Evolutionary conservation across 1,140 invertebrate genomes (phyloP).

Genomic region (Drosophila sulfurigaster): DNA sequence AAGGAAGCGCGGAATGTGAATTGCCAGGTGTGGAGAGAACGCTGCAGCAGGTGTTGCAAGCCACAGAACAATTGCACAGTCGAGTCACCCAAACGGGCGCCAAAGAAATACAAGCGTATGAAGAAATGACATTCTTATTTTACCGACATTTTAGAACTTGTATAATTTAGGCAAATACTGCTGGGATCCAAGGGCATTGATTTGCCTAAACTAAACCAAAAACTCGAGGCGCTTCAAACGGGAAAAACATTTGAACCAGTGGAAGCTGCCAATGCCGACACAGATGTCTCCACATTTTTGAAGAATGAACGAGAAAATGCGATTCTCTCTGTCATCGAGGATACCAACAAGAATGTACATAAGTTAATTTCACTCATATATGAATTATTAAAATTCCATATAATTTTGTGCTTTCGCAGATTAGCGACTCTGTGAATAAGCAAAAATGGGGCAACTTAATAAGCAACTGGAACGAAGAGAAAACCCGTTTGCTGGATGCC

Average conservation of each 20-base stretch:
- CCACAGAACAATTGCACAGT: conserved; percentile 94
- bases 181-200: conserved; percentile 97
- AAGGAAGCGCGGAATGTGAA: conserved; percentile 93
- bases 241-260: conserved; percentile 94
- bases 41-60: conserved; percentile 95
- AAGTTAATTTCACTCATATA: conserved; percentile 74
- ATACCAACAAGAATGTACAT: conserved; percentile 92
- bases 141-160: background rate
- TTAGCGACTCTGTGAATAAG: conserved; percentile 88
- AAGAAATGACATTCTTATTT: conserved; percentile 74
- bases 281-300: conserved; percentile 91
- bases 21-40: conserved; percentile 96
- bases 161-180: conserved; percentile 91
- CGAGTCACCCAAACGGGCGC: conserved; percentile 93
- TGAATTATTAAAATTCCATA: background rate
- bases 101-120: conserved; percentile 97
- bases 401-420: conserved; percentile 85
- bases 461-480: conserved; percentile 95
- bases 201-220: conserved; percentile 95
- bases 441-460: conserved; percentile 93
- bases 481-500: conserved; percentile 94
- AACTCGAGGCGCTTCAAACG: conserved; percentile 94
- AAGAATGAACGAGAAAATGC: conserved; percentile 98
- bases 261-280: conserved; percentile 95
- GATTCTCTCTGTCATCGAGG: conserved; percentile 95